A percentile compares a stretch with the other conserved stretches of the same genome.
Conservation (phyloP, 2,797 vertebrate species). For the Alosa sapidissima region DNA sequence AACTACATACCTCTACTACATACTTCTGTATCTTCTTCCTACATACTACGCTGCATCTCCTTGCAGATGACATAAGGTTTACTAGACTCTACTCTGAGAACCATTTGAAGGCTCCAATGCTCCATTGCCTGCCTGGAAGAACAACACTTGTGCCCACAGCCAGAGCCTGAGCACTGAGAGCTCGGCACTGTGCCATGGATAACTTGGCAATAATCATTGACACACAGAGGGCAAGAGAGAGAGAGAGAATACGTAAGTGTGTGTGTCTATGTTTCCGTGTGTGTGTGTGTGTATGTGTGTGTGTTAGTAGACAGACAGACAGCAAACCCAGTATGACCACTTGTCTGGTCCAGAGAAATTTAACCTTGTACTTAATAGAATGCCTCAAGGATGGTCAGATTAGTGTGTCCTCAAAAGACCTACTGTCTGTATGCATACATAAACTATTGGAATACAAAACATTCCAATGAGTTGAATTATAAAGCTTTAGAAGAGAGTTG, state of each 20-base stretch:
- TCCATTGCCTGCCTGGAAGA: background rate
- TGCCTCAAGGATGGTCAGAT: background rate
- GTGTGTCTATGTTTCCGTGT: background rate
- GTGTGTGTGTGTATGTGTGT: background rate
- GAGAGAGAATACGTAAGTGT: too few species aligned
- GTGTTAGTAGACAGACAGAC: background rate
- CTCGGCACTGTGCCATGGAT: conserved; percentile 33
- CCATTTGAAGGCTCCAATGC: background rate
- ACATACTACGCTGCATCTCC: too few species aligned
- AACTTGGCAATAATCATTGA: conserved; percentile 22
- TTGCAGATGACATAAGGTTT: too few species aligned
- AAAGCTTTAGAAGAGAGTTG: background rate
- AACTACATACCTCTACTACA: too few species aligned
- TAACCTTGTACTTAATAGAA: background rate
- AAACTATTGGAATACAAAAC: background rate
- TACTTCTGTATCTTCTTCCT: too few species aligned
- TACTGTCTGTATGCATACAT: background rate
- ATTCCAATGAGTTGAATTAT: background rate
- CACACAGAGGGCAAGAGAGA: background rate
- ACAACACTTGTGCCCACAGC: background rate
- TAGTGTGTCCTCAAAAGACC: background rate
- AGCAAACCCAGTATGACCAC: background rate
- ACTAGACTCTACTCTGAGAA: background rate
- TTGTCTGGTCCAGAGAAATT: background rate
- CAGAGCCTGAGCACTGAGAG: conserved; percentile 5